Percentiles rank a stretch among this genome's conserved stretches.
Evolutionary conservation across 2,797 vertebrate species (phyloP).

Genomic region (Halcyon chelicuti): DNA sequence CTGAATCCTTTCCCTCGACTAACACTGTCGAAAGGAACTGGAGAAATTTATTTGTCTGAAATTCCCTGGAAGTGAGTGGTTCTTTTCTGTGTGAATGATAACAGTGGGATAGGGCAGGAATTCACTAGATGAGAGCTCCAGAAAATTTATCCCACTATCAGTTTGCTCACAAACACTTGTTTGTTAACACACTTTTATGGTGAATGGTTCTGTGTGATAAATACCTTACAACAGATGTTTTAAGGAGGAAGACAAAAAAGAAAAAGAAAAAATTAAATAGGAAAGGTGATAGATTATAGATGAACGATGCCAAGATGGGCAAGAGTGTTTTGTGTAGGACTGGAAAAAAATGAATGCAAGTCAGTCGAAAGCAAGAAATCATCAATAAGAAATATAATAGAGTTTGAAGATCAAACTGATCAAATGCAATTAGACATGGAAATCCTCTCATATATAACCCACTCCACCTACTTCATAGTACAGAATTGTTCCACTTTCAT

Average conservation of each 20-base stretch:
- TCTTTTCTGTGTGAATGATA: background rate
- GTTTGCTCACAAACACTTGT: background rate
- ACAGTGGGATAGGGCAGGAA: background rate
- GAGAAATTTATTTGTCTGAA: background rate
- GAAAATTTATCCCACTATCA: background rate
- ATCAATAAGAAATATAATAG: background rate
- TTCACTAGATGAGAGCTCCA: background rate
- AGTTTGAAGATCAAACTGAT: background rate
- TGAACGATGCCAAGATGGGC: background rate
- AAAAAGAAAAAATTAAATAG: background rate
- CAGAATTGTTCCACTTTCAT: background rate
- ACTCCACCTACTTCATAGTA: background rate
- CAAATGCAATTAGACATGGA: background rate
- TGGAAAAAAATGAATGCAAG: background rate
- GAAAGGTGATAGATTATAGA: background rate
- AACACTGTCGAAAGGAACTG: background rate
- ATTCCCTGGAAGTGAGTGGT: background rate
- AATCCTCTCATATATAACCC: background rate
- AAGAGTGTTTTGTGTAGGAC: background rate
- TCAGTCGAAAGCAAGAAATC: background rate
- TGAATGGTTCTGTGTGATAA: background rate
- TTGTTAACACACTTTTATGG: background rate
- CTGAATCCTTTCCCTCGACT: background rate
- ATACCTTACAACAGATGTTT: background rate
- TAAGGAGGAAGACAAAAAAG: background rate